Evolutionary conservation across 2,888 invertebrate genomes (phyloP).

Genomic region (Acronicta alni): DNA sequence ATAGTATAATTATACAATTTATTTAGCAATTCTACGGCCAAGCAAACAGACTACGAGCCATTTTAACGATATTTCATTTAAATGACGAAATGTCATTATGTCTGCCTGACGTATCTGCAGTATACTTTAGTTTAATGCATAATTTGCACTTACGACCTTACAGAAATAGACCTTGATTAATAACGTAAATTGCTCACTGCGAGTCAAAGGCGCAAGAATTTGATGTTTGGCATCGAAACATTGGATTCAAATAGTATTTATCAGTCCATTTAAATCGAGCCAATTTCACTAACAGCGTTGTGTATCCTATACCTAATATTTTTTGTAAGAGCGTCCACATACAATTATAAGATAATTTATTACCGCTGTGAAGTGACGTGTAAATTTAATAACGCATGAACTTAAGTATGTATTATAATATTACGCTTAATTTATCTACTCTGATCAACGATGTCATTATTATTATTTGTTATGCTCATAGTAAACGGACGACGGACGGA

Average conservation of each 20-base stretch:
- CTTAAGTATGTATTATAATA: too few species aligned
- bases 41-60: constrained; percentile 28
- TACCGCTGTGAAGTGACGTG: too few species aligned
- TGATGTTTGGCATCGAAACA: constrained; percentile 12
- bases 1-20: neutral
- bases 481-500: too few species aligned
- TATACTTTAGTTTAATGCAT: constrained; percentile 13
- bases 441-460: too few species aligned
- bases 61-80: constrained; percentile 31
- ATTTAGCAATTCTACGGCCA: constrained; percentile 27
- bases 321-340: too few species aligned
- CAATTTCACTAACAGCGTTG: constrained; percentile 3
- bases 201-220: constrained; percentile 22
- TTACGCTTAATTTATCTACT: too few species aligned
- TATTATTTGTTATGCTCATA: too few species aligned
- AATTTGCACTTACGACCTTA: constrained; percentile 23
- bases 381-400: too few species aligned
- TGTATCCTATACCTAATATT: too few species aligned
- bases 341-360: too few species aligned
- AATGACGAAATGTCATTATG: constrained; percentile 22
- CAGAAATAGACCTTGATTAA: constrained; percentile 22
- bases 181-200: constrained; percentile 20
- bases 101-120: constrained; percentile 5
- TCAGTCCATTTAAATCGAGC: constrained; percentile 6
- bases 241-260: constrained; percentile 8